Evolutionary conservation across 1,140 invertebrate genomes (phyloP).

Genomic region (Sogatella furcifera): DNA sequence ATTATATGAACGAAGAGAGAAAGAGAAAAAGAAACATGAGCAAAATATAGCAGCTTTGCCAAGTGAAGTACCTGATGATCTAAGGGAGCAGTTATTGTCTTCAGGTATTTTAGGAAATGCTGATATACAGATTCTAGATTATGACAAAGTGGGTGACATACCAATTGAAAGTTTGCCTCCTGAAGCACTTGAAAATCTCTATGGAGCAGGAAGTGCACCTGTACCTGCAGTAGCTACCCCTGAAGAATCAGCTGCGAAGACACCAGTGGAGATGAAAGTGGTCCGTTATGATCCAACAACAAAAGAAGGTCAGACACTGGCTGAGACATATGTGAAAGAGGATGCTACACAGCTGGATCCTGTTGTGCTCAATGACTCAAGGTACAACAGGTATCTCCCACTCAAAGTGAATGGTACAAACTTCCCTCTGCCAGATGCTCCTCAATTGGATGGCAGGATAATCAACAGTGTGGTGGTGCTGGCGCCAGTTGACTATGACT

Average conservation of each 20-base stretch:
- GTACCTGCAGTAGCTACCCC: slow-evolving; percentile 24
- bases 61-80: slow-evolving; percentile 76
- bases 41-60: slow-evolving; percentile 52
- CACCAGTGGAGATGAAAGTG: slow-evolving; percentile 65
- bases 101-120: slow-evolving; percentile 77
- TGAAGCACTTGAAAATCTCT: slow-evolving; percentile 73
- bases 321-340: slow-evolving; percentile 56
- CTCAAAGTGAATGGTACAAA: slow-evolving; percentile 72
- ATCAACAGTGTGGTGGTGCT: slow-evolving; percentile 72
- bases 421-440: slow-evolving; percentile 66
- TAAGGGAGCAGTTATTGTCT: slow-evolving; percentile 67
- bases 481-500: slow-evolving; percentile 61
- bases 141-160: slow-evolving; percentile 80
- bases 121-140: slow-evolving; percentile 73
- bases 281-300: slow-evolving; percentile 66
- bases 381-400: slow-evolving; percentile 71
- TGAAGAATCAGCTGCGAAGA: slow-evolving; percentile 11
- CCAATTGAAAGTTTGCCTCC: slow-evolving; percentile 72
- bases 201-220: slow-evolving; percentile 47
- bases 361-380: slow-evolving; percentile 54
- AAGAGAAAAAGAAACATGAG: slow-evolving; percentile 38
- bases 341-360: slow-evolving; percentile 61
- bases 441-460: slow-evolving; percentile 55
- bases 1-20: not conserved
- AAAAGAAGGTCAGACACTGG: slow-evolving; percentile 54